phyloP scores from a whole-genome alignment of 2,888 invertebrate species.

The Eutolmus rufibarbis region DNA sequence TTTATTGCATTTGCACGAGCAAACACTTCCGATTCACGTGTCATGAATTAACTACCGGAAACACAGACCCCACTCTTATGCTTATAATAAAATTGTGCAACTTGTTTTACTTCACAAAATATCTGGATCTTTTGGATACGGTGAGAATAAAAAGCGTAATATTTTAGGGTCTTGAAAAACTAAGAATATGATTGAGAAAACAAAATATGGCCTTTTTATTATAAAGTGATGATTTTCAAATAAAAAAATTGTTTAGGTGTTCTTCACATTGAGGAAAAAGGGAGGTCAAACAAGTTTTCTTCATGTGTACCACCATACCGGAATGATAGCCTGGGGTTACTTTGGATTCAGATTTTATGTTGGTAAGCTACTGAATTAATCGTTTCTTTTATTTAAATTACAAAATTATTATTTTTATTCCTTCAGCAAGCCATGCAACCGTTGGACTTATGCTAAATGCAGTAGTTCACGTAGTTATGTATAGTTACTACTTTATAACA shows the following conservation, averaged over 20 bases:
- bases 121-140: slow-evolving; percentile 75
- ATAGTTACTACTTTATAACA: slow-evolving; percentile 78
- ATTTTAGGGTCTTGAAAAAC: not conserved
- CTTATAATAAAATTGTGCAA: slow-evolving; percentile 63
- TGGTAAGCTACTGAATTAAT: not conserved
- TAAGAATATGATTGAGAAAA: not conserved
- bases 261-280: slow-evolving; percentile 84
- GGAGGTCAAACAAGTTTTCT: slow-evolving; percentile 53
- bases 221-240: not conserved
- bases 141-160: slow-evolving; percentile 56
- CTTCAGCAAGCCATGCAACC: slow-evolving; percentile 72
- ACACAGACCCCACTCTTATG: not conserved
- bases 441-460: slow-evolving; percentile 76
- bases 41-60: not conserved
- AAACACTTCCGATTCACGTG: not conserved
- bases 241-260: slow-evolving; percentile 58
- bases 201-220: too few species aligned
- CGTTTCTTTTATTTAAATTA: not conserved
- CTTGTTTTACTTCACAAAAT: slow-evolving; percentile 73
- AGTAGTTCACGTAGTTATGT: slow-evolving; percentile 84
- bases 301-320: not conserved
- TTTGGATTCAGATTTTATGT: slow-evolving; percentile 48
- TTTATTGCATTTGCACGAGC: not conserved
- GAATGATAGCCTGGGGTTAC: not conserved
- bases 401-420: not conserved